phyloP scores from a whole-genome alignment of 2,113 vertebrate species.

The Climacteris rufus region DNA sequence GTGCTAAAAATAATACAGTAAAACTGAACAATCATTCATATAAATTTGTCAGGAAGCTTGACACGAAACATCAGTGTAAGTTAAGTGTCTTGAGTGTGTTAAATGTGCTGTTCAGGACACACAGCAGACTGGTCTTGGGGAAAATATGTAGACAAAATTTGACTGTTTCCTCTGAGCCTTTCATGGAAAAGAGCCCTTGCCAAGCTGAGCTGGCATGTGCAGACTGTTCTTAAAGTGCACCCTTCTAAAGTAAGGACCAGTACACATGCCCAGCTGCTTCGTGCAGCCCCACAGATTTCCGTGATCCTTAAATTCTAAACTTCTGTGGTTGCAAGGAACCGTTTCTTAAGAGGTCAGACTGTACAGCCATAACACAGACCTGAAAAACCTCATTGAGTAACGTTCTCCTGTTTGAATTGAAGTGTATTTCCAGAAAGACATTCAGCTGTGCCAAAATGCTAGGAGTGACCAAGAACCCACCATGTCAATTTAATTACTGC shows the following conservation, averaged over 20 bases:
- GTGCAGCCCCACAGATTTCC: neutral
- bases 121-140: constrained; percentile 34
- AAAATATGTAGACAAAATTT: constrained; percentile 58
- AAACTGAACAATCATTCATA: neutral
- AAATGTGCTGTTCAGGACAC: constrained; percentile 41
- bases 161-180: constrained; percentile 50
- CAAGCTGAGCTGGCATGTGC: constrained; percentile 41
- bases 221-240: constrained; percentile 38
- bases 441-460: neutral
- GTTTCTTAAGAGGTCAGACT: neutral
- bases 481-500: neutral
- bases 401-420: neutral
- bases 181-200: constrained; percentile 53
- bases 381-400: constrained; percentile 27
- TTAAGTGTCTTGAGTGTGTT: constrained; percentile 16
- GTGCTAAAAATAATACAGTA: constrained; percentile 23
- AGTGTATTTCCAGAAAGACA: neutral
- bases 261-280: neutral
- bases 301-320: constrained; percentile 3
- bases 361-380: neutral
- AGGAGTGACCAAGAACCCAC: neutral
- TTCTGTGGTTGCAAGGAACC: neutral
- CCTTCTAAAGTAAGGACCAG: neutral
- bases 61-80: constrained; percentile 39
- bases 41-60: constrained; percentile 12